phyloP scores from a whole-genome alignment of 2,888 invertebrate genomes.

The Elegia similella region DNA sequence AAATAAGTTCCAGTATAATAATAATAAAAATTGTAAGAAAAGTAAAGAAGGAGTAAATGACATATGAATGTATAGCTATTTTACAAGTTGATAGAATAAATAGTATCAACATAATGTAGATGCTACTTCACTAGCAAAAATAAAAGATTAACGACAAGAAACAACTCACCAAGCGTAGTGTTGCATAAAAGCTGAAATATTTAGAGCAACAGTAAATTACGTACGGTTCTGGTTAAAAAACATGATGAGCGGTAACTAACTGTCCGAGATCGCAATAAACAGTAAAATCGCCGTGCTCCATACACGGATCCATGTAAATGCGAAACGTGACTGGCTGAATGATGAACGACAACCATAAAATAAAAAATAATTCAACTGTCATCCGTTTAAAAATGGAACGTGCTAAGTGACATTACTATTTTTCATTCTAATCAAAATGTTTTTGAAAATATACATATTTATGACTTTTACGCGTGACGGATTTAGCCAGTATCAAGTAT shows the following conservation, averaged over 20 bases:
- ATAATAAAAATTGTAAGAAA: too few relatives aligned
- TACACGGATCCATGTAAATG: constrained; percentile 2
- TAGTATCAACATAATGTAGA: not conserved
- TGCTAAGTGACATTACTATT: too few relatives aligned
- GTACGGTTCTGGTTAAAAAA: constrained; percentile 6
- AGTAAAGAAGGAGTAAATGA: too few relatives aligned
- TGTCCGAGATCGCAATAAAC: not conserved
- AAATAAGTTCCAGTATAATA: too few relatives aligned
- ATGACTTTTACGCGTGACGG: too few relatives aligned
- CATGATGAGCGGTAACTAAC: constrained; percentile 1
- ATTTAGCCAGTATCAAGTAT: too few relatives aligned
- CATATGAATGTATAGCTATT: too few relatives aligned
- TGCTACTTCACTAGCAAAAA: not conserved
- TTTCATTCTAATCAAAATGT: too few relatives aligned
- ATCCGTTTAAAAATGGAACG: not conserved
- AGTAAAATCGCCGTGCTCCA: not conserved
- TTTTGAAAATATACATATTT: too few relatives aligned
- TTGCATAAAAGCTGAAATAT: constrained; percentile 18
- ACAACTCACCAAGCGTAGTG: constrained; percentile 5
- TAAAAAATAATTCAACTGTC: not conserved
- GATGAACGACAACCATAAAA: constrained; percentile 4
- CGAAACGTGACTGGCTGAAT: constrained; percentile 8
- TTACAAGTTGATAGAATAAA: not conserved
- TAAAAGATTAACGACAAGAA: constrained; percentile 7
- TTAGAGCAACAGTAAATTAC: constrained; percentile 19